A percentile compares a stretch with the other conserved stretches of the same genome.
Evolutionary conservation across 2,888 invertebrate genomes (phyloP).

Genomic region (Brenthis ino): DNA sequence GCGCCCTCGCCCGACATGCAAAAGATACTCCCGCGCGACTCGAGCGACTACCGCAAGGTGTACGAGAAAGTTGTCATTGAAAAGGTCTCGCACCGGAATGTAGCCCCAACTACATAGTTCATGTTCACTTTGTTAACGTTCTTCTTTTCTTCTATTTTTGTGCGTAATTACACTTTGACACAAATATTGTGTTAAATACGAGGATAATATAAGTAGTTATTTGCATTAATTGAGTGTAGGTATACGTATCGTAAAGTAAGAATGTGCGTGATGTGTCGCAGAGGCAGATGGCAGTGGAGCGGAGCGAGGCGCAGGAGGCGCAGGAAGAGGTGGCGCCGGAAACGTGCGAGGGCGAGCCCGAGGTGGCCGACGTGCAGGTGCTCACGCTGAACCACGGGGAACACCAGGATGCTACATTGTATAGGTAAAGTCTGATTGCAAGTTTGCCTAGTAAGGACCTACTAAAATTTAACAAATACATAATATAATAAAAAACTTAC

Average conservation of each 20-base stretch:
- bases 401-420: constrained; percentile 89
- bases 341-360: constrained; percentile 38
- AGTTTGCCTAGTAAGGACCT: too few species aligned
- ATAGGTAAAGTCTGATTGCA: constrained; percentile 51
- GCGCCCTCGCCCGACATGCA: constrained; percentile 46
- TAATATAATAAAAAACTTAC: too few species aligned
- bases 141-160: constrained; percentile 4
- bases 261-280: constrained; percentile 45
- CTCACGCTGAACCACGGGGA: constrained; percentile 89
- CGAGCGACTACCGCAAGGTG: constrained; percentile 59
- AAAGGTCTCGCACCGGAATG: constrained; percentile 49
- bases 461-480: too few species aligned
- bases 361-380: constrained; percentile 76
- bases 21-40: constrained; percentile 58
- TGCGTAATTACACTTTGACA: constrained; percentile 6
- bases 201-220: too few species aligned
- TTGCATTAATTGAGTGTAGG: too few species aligned
- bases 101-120: not conserved
- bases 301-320: constrained; percentile 44
- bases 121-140: constrained; percentile 14
- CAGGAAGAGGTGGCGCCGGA: constrained; percentile 18
- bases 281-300: constrained; percentile 72
- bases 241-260: not conserved
- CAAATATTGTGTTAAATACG: not conserved
- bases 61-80: constrained; percentile 60